Evolutionary conservation across 1,140 invertebrate species (phyloP), one percentile per base, ranked within the genome.

Genomic region (Nymphalis io): DNA sequence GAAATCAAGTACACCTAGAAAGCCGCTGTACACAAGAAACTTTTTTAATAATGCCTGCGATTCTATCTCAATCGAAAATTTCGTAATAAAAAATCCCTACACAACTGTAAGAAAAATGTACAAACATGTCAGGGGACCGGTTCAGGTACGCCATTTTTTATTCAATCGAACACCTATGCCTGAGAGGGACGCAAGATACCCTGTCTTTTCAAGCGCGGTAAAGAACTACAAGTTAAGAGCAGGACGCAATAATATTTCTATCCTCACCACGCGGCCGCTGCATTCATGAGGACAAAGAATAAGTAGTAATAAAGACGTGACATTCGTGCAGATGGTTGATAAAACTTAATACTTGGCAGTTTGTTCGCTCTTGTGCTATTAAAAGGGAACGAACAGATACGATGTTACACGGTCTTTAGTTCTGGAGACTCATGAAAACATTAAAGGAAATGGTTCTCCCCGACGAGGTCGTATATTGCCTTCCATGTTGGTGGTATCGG

Each of bases 281-380:
- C 87, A 87, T 87, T 82, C 83, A 84, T 77, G 79, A 84, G 81
- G 83, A 85, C 88, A 89, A 89, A 89, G 89, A 88, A 86, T 90
- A 90, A 88, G 85, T 85, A 88, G 85, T 83, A 87, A 90, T 90
- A 90, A 84, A 90, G 88, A 91, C 88, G 87, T 90, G 88, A 89
- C 85, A 88, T 81, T 87, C 83, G 78, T 91, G 82, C 87, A 90
- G 87, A 91, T 90, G 85, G 78, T 90, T 87, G 82, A 89, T 91
- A 91, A 91, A 91, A 89, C 81, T 84, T 89, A 88, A 88, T 88
- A 85, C 87, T 85, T 83, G 77, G 76, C 79, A 87, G 79, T 88
- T 90, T 87, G 82, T 87, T 83, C 84, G 77, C 71, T 87, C 78
- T 83, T 78, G 21, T 78, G 75, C 88, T 89, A 89, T 89, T 90